phyloP scores from a whole-genome alignment of 2,113 vertebrate species.

The Stigmatopora nigra region DNA sequence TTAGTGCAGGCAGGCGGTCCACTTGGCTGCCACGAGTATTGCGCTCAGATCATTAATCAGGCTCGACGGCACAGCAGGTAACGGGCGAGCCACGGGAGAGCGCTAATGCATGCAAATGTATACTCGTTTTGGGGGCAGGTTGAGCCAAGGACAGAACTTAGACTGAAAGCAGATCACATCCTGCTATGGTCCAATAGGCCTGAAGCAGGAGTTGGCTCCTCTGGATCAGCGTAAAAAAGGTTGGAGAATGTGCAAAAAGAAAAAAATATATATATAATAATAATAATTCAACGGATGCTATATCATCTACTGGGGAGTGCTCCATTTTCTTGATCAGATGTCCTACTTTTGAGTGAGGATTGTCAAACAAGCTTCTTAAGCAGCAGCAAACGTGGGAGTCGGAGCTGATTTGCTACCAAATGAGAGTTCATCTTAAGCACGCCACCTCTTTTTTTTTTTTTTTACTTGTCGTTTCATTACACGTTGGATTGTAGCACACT shows the following conservation, averaged over 20 bases:
- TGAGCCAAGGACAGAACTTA: constrained; percentile 64
- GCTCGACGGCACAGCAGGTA: constrained; percentile 64
- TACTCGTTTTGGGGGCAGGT: constrained; percentile 65
- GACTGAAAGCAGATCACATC: constrained; percentile 29
- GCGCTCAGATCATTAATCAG: constrained; percentile 69
- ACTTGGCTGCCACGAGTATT: constrained; percentile 55
- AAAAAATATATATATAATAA: no score
- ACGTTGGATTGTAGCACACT: constrained; percentile 39
- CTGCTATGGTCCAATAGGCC: constrained; percentile 13
- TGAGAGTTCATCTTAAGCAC: constrained; percentile 36
- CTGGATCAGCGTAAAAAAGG: constrained; percentile 31
- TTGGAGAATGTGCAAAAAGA: not conserved
- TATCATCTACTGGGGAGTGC: not conserved
- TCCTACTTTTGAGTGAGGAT: constrained; percentile 1
- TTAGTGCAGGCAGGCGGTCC: constrained; percentile 46
- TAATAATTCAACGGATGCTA: not conserved
- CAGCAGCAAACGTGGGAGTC: constrained; percentile 21
- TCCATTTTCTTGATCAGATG: constrained; percentile 6
- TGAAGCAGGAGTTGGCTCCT: constrained; percentile 28
- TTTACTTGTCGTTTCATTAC: constrained; percentile 56
- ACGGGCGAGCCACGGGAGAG: constrained; percentile 66
- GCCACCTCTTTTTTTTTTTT: constrained; percentile 26
- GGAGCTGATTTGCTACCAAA: constrained; percentile 26
- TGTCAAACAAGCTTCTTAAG: constrained; percentile 31
- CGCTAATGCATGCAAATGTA: constrained; percentile 72